phyloP scores from a whole-genome alignment of 2,113 vertebrate species.

The Seriola aureovittata region DNA sequence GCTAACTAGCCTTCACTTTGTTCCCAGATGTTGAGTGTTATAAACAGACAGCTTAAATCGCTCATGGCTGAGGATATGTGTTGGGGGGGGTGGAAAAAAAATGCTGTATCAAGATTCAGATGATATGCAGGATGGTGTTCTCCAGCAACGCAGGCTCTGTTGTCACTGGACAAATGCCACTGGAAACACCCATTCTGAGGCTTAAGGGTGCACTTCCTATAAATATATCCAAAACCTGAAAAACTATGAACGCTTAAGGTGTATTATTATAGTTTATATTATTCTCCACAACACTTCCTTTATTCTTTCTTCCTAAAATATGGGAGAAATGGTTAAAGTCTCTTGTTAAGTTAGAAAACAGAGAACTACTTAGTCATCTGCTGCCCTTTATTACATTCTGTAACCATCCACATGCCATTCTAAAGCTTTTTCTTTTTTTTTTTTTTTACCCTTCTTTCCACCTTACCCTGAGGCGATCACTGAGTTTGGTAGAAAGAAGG shows the following conservation, averaged over 20 bases:
- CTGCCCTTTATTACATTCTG: slow-evolving; percentile 58
- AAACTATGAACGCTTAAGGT: background rate
- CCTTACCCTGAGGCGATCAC: slow-evolving; percentile 67
- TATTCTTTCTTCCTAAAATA: slow-evolving; percentile 18
- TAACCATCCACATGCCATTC: slow-evolving; percentile 36
- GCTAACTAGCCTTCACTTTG: background rate
- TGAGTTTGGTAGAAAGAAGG: slow-evolving; percentile 54
- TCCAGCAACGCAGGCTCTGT: background rate
- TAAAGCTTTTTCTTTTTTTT: slow-evolving; percentile 31
- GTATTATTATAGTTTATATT: background rate
- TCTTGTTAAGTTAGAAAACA: slow-evolving; percentile 40
- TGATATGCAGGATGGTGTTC: background rate
- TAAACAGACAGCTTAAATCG: background rate
- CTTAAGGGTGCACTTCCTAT: no score
- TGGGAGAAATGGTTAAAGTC: slow-evolving; percentile 36
- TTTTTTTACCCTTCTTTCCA: slow-evolving; percentile 63
- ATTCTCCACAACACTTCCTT: background rate
- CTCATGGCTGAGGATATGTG: background rate
- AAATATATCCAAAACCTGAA: background rate
- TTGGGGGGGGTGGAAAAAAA: no score
- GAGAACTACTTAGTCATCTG: slow-evolving; percentile 44
- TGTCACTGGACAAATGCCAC: background rate
- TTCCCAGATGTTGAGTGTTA: no score
- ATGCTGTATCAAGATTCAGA: no score
- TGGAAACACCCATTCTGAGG: background rate